Conservation (phyloP, 2,888 invertebrate genomes). For the Ichneumoninae sp. region DNA sequence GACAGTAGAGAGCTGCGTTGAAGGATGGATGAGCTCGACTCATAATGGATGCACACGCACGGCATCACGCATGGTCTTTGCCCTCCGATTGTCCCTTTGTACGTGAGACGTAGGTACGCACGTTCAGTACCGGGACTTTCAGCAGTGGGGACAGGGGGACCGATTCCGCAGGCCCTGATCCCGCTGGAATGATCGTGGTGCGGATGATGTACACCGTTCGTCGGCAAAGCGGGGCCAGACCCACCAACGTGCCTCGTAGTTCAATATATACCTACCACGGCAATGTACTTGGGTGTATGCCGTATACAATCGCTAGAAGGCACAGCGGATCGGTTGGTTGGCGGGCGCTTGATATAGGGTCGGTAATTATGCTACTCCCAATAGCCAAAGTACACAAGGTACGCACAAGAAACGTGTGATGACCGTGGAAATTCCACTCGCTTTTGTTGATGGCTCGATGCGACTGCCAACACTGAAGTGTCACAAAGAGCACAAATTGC, state of each 20-base stretch:
- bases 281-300: neutral
- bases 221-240: constrained; percentile 10
- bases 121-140: constrained; percentile 6
- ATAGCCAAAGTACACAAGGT: constrained; percentile 37
- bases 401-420: neutral
- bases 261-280: constrained; percentile 27
- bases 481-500: neutral
- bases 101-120: constrained; percentile 60
- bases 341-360: constrained; percentile 31
- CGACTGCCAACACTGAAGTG: neutral
- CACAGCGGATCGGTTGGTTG: constrained; percentile 27
- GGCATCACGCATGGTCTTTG: constrained; percentile 71
- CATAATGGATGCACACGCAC: constrained; percentile 72
- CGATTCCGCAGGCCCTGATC: constrained; percentile 20
- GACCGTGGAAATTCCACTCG: neutral
- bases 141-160: neutral
- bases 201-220: constrained; percentile 49
- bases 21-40: constrained; percentile 64
- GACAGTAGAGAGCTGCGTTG: constrained; percentile 54
- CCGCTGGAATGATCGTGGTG: constrained; percentile 39
- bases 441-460: neutral
- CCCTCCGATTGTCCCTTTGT: constrained; percentile 70
- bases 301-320: constrained; percentile 12
- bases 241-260: constrained; percentile 27
- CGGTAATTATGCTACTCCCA: constrained; percentile 72